These are phyloP conservation scores for Selenia dentaria DNA, from an alignment of 2,888 invertebrate species.

Conservation along the genomic window DNA sequence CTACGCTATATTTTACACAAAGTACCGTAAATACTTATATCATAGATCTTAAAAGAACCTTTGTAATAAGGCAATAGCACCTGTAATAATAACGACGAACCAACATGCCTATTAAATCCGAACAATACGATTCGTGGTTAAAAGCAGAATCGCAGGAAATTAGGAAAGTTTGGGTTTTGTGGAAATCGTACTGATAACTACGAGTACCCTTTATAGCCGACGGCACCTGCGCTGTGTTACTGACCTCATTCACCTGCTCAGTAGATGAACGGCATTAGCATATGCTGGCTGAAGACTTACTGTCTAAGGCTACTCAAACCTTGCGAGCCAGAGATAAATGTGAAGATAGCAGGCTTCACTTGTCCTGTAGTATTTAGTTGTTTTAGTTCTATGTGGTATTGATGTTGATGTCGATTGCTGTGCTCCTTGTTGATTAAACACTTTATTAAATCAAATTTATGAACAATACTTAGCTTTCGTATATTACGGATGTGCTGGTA, in stretches of 20 bases:
- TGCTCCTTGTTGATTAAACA: too few relatives aligned
- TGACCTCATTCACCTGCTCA: conserved; percentile 77
- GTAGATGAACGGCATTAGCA: conserved; percentile 58
- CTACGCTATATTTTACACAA: too few relatives aligned
- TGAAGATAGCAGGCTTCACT: not conserved
- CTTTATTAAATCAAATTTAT: too few relatives aligned
- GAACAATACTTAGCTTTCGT: too few relatives aligned
- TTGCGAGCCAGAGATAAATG: not conserved
- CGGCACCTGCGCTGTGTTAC: conserved; percentile 65
- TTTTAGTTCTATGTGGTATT: too few relatives aligned
- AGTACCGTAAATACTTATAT: too few relatives aligned
- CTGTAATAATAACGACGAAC: conserved; percentile 8
- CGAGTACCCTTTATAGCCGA: conserved; percentile 41
- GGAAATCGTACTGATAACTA: conserved; percentile 28
- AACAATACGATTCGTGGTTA: conserved; percentile 22
- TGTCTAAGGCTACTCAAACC: conserved; percentile 30
- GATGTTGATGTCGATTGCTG: too few relatives aligned
- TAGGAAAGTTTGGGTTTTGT: conserved; percentile 46
- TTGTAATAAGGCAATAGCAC: conserved; percentile 8
- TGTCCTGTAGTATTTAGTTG: too few relatives aligned
- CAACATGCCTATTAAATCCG: conserved; percentile 26
- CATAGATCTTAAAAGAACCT: conserved; percentile 1
- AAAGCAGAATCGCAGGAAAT: conserved; percentile 44
- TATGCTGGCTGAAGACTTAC: conserved; percentile 45
- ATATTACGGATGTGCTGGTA: too few relatives aligned